These are phyloP conservation scores for Morelia viridis DNA, from an alignment of 2,797 vertebrate species.

Conservation along the genomic window DNA sequence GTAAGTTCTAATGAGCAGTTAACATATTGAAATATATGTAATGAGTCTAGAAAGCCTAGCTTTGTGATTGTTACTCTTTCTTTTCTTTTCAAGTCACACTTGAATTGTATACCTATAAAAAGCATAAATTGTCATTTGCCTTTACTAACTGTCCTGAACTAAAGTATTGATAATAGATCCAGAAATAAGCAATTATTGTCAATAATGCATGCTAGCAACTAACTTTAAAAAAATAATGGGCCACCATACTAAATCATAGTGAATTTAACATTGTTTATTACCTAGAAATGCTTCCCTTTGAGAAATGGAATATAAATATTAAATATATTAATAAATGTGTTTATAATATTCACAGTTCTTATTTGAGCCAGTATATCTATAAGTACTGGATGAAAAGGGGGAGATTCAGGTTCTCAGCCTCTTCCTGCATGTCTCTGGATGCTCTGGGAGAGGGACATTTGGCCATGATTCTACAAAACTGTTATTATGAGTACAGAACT, in stretches of 20 bases:
- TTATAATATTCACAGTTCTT: not conserved
- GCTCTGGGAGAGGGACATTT: not conserved
- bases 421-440: not conserved
- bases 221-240: not conserved
- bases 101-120: not conserved
- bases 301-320: not conserved
- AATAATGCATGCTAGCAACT: not conserved
- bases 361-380: not conserved
- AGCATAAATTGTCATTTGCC: not conserved
- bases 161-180: not conserved
- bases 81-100: not conserved
- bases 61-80: not conserved
- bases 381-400: not conserved
- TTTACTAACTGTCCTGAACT: not conserved
- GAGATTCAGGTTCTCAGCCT: not conserved
- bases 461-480: not conserved
- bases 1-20: not conserved
- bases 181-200: not conserved
- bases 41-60: not conserved
- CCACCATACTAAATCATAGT: not conserved
- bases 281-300: not conserved
- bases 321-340: not conserved
- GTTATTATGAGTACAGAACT: not conserved
- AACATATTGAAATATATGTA: not conserved
- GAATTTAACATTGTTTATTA: not conserved